A percentile compares a stretch with the other conserved stretches of the same genome.
These are phyloP conservation scores for Pluvianellus socialis DNA, from an alignment of 2,113 vertebrate genomes.

Conservation along the genomic window DNA sequence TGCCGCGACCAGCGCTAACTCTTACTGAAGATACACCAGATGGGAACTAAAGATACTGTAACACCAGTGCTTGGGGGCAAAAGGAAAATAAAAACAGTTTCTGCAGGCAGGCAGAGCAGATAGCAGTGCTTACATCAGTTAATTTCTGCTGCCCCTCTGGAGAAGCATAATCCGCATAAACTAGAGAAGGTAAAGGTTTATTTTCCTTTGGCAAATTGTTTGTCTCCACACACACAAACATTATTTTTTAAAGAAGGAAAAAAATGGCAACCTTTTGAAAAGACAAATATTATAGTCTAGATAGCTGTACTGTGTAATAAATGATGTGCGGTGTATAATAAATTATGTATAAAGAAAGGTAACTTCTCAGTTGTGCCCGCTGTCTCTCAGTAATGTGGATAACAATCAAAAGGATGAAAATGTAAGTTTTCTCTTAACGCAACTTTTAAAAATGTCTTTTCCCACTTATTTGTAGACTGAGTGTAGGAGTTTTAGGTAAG, in stretches of 20 bases:
- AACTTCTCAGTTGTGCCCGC: neutral
- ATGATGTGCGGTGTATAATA: neutral
- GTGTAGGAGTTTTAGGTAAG: neutral
- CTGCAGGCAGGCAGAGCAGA: neutral
- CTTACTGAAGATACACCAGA: neutral
- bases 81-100: neutral
- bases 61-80: neutral
- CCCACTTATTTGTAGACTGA: neutral
- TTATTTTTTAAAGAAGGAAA: neutral
- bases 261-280: neutral
- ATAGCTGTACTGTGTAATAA: neutral
- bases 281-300: neutral
- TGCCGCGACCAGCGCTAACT: neutral
- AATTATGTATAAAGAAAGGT: neutral
- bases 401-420: neutral
- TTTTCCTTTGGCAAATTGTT: neutral
- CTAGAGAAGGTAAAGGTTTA: neutral
- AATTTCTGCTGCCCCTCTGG: neutral
- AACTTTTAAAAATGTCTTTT: neutral
- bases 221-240: neutral
- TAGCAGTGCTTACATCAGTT: fast-evolving
- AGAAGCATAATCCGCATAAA: neutral
- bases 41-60: neutral
- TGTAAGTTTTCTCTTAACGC: neutral
- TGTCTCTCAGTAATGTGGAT: neutral